Evolutionary conservation across 2,888 invertebrate genomes (phyloP), one percentile per base, ranked within the genome.

Genomic region (Apantesis nais): DNA sequence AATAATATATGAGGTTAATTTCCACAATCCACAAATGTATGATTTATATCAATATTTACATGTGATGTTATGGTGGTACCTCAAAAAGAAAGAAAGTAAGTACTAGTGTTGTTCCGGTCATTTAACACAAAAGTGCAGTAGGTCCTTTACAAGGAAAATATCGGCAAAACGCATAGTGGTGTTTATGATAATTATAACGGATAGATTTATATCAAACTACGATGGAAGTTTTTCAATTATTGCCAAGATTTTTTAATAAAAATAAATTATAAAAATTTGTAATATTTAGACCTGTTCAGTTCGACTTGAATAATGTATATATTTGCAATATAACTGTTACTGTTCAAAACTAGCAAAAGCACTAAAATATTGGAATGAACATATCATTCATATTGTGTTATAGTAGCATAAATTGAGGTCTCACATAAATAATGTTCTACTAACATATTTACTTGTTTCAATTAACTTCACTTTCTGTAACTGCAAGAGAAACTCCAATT

Each of bases 341-440:
- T n/a, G n/a, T 52, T n/a, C n/a, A n/a, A 52, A 52, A 9, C 12
- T 25, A 52, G 55, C 12, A 55, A 55, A n/a, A 25, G 11, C 19
- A 29, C 8, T 61, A 34, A n/a, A 34, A 72, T 73, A 77, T 77
- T 74, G 73, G 76, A 71, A 68, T 72, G 72, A 66, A 71, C 72
- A 73, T 67, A 64, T 55, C 61, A 73, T 71, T 74, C 73, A 66
- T 69, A 70, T 55, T 4, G 11, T 3, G 4, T 22, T 55, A n/a
- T 4, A 25, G 48, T 11, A n/a, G 4, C 25, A 55, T n/a, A n/a
- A n/a, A n/a, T n/a, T n/a, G n/a, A n/a, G n/a, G n/a, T n/a, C n/a
- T n/a, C n/a, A n/a, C n/a, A n/a, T n/a, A n/a, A n/a, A n/a, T n/a
- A n/a, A n/a, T 58, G 25, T 29, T 25, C 25, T 55, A 25, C 4